These are phyloP conservation scores for Orthosia gracilis DNA, from an alignment of 2,888 invertebrate genomes.

Conservation along the genomic window DNA sequence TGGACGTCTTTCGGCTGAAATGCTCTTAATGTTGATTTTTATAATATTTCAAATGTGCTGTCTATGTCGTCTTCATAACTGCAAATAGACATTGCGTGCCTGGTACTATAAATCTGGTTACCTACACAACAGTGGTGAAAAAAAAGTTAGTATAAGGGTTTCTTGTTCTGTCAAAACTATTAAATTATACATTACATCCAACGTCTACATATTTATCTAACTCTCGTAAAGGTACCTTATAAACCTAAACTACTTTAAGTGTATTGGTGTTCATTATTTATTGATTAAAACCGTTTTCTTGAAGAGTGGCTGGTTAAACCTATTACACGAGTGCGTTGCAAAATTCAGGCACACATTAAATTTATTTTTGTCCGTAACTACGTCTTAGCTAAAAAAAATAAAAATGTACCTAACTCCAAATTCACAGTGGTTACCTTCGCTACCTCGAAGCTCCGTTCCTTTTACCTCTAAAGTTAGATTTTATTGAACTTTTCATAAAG, in stretches of 20 bases:
- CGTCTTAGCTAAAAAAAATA: background rate
- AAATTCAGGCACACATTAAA: background rate
- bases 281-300: background rate
- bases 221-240: background rate
- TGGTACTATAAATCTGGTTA: too few relatives aligned
- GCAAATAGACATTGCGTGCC: too few relatives aligned
- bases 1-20: too few relatives aligned
- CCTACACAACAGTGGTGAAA: too few relatives aligned
- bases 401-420: conserved; percentile 42
- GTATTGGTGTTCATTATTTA: conserved; percentile 9
- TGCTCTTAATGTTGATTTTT: too few relatives aligned
- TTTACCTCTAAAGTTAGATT: conserved; percentile 72
- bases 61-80: too few relatives aligned
- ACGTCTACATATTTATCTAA: background rate
- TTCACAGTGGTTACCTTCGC: conserved; percentile 1
- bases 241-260: conserved; percentile 1
- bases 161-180: too few relatives aligned
- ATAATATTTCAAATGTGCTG: too few relatives aligned
- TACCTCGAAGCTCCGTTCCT: conserved; percentile 63
- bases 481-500: conserved; percentile 71
- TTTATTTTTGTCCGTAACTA: background rate
- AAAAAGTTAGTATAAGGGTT: too few relatives aligned
- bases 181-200: too few relatives aligned
- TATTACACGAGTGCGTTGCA: background rate
- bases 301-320: too few relatives aligned